Base-by-base conservation (phyloP, 2,113 vertebrate species). In the Caretta caretta region DNA sequence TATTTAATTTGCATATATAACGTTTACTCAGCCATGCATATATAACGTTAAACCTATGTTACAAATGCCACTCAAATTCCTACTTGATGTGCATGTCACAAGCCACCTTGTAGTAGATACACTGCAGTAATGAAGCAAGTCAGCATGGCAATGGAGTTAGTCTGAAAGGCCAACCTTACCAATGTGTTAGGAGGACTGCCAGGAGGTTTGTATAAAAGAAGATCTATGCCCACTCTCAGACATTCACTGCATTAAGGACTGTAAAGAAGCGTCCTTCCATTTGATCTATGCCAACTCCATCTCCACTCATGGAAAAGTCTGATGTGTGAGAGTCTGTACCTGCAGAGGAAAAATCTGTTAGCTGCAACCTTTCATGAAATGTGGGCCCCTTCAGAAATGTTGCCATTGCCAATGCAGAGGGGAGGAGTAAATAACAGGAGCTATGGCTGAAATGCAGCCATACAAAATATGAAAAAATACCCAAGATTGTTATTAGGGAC, bases 11-110 rank as follows among this genome's bases (percentile, higher is more conserved):
- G 0, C 25, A 2, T 57, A 10, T 38, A 42, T 86, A 80, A 79
- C 8, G 10, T 59, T 82, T n/a, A n/a, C n/a, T n/a, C n/a, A 79
- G 65, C 13, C 29, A n/a, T 0, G 0, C 25, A 2, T 57, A 10
- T 38, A 42, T 86, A 80, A 79, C 8, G 10, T 59, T 82, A 87
- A 8, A 48, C 19, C 19, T 42, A 42, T 3, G 0, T 85, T 82
- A 83, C 31, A 90, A 92, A 92, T 19, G 46, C 82, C 86, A 65
- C 85, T 25, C 65, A 62, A 31, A 62, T 82, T 72, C 65, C 7
- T 0, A 5, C 25, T 72, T 17, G 46, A 25, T 54, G 19, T 65
- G 53, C 75, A 11, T 59, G 31, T 38, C 6, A 20, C 38, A 42
- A n/a, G 53, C n/a, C 42, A 88, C 38, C 24, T 76, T 88, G 85